phyloP scores from a whole-genome alignment of 2,888 invertebrate species.

The Aspidapion aeneum region DNA sequence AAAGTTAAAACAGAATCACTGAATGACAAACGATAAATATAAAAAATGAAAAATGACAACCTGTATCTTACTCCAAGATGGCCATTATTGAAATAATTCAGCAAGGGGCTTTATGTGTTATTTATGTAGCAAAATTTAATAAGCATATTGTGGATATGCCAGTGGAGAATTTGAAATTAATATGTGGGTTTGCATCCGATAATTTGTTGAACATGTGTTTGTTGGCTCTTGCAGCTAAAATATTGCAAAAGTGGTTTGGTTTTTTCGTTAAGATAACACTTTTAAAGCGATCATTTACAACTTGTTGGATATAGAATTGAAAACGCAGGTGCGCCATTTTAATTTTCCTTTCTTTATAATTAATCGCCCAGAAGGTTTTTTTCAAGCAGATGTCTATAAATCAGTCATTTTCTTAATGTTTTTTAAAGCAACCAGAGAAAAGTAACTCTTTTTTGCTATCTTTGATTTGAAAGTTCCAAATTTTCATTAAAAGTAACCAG shows the following conservation, averaged over 20 bases:
- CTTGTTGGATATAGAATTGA: not conserved
- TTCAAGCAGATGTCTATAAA: not conserved
- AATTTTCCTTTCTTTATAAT: not conserved
- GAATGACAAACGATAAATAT: no score
- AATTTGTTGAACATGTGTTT: slow-evolving; percentile 19
- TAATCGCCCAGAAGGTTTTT: not conserved
- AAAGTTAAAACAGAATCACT: no score
- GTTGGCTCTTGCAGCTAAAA: slow-evolving; percentile 14
- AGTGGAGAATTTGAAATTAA: slow-evolving; percentile 14
- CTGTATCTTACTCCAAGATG: no score
- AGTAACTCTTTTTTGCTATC: no score
- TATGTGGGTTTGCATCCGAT: slow-evolving; percentile 16
- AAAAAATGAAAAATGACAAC: no score
- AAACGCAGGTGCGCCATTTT: not conserved
- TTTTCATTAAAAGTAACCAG: no score
- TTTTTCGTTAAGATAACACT: not conserved
- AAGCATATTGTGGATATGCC: not conserved
- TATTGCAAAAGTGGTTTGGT: not conserved
- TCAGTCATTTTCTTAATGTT: not conserved
- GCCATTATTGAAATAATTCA: no score
- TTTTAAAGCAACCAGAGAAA: no score
- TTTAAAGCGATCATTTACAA: not conserved
- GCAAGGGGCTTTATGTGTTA: no score
- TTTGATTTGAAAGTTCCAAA: no score
- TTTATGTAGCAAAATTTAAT: no score